Conservation (phyloP, 2,113 vertebrate species). For the Columba livia region DNA sequence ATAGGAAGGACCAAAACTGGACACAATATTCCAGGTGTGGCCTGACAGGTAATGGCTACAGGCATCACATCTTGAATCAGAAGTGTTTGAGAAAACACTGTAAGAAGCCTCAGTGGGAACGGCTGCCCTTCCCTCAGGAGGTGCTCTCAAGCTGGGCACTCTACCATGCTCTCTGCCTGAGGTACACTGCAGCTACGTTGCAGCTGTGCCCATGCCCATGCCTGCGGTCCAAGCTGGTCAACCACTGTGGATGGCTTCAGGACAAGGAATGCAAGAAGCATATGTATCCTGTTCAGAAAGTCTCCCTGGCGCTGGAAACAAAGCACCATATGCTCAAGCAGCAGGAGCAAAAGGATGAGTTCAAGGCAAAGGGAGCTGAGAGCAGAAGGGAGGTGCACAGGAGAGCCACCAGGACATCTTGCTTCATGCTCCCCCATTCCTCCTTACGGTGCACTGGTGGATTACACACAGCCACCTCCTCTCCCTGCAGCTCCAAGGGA, state of each 20-base stretch:
- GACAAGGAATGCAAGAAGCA: neutral
- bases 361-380: neutral
- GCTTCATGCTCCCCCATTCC: neutral
- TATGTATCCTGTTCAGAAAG: fast-evolving
- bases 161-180: neutral
- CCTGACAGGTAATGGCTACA: neutral
- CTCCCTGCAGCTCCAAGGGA: fast-evolving
- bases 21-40: no score
- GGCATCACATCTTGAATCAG: neutral
- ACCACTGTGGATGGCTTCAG: neutral
- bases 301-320: neutral
- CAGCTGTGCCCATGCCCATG: neutral
- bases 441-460: neutral
- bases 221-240: neutral
- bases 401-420: neutral
- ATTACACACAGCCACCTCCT: fast-evolving
- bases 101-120: neutral
- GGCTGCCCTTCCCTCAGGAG: neutral
- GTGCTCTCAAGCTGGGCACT: neutral
- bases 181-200: neutral
- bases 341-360: neutral
- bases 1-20: no score
- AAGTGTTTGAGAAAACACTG: fast-evolving
- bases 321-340: neutral
- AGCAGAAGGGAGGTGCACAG: neutral